A percentile compares a stretch with the other conserved stretches of the same genome.
Evolutionary conservation across 2,113 vertebrate species (phyloP).

Genomic region (Ptilonorhynchus violaceus): DNA sequence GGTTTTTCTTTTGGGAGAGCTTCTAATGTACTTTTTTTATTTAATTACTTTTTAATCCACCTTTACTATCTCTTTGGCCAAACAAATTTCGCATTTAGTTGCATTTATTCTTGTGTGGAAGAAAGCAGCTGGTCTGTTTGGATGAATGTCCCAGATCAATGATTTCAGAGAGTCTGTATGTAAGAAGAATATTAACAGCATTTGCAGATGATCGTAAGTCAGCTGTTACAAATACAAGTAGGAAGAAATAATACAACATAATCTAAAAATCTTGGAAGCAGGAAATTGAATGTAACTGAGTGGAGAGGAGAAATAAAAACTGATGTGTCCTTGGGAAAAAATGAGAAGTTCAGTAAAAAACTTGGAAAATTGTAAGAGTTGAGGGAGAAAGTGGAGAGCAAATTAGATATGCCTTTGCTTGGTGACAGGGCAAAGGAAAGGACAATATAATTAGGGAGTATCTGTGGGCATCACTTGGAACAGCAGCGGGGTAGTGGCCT

Average conservation of each 20-base stretch:
- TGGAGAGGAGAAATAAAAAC: background rate
- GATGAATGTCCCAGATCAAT: background rate
- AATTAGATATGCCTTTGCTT: background rate
- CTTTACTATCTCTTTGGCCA: background rate
- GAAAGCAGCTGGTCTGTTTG: background rate
- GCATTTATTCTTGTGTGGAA: background rate
- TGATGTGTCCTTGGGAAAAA: background rate
- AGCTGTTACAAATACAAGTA: background rate
- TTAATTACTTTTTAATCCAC: background rate
- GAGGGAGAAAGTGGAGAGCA: background rate
- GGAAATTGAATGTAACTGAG: background rate
- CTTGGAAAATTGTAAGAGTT: background rate
- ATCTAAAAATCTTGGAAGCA: background rate
- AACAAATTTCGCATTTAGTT: background rate
- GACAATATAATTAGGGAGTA: background rate
- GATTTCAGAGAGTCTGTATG: background rate
- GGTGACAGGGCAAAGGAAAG: background rate
- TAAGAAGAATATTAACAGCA: background rate
- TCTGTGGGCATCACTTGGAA: background rate
- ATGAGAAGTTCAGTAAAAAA: background rate
- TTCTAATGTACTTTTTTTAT: background rate
- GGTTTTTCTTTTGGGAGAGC: background rate
- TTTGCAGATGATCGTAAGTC: background rate
- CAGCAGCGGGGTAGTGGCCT: background rate
- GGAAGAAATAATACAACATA: background rate